Base-by-base conservation (phyloP, 2,888 invertebrate genomes). In the Panopea generosa region DNA sequence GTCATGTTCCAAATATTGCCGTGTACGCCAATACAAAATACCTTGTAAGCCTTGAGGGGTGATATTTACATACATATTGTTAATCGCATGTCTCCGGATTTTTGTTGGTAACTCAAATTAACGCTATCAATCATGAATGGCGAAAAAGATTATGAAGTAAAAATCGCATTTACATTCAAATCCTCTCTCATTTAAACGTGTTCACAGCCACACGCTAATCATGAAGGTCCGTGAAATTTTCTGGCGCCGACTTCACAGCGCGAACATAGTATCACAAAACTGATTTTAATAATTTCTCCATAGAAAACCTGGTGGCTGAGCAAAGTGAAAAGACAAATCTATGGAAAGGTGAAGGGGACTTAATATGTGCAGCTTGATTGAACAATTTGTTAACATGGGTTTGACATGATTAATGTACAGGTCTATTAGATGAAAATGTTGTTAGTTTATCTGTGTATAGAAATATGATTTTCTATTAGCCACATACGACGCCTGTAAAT, bases 331-430 rank as follows among this genome's bases (percentile, higher is more conserved):
- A 65, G 40, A 24, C 40, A 45, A 38, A 40, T 56, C 66, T 38
- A 70, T 76, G 62, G 61, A 70, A 66, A 65, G 71, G 67, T 59
- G 57, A 67, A 26, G 29, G 43, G 62, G 57, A 52, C 61, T 59
- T 55, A 61, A 70, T 66, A 67, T 63, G 59, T 65, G 47, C 33
- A 63, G 67, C 69, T 55, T 63, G 74, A 78, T 78, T 78, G 67
- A 62, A 33, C 74, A 74, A 78, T 78, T 78, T 78, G 78, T 78
- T 74, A 69, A 69, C 74, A 63, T 26, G 63, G 59, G 57, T 77
- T 77, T 67, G 71, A 73, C 77, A 74, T 74, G 80, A 77, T 81
- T 77, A 70, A 81, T 77, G 76, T 77, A 33, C 24, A 50, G 69
- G 29, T 69, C 68, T 79, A 69, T 79, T 61, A 56, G 69, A 66